Evolutionary conservation across 2,888 invertebrate genomes (phyloP).

Genomic region (Mamestra brassicae): DNA sequence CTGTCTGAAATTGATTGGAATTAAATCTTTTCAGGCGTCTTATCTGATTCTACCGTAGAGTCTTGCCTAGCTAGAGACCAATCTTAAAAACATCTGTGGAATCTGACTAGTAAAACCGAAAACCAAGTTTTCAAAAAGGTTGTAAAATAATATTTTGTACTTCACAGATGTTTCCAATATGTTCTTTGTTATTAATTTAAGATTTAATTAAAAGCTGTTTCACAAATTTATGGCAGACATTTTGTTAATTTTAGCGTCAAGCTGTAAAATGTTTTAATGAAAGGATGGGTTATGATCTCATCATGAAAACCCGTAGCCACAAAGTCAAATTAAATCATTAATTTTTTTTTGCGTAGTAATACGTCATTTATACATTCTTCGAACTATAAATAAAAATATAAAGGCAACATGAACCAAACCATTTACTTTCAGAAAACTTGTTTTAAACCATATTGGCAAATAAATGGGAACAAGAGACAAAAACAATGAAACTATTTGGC

Average conservation of each 20-base stretch:
- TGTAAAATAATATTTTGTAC: neutral
- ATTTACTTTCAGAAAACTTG: conserved; percentile 3
- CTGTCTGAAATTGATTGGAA: conserved; percentile 1
- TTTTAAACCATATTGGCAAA: neutral
- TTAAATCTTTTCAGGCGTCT: conserved; percentile 11
- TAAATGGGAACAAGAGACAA: conserved; percentile 11
- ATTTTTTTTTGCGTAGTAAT: neutral
- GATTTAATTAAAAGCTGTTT: conserved; percentile 19
- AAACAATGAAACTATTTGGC: conserved; percentile 39
- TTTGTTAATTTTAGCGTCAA: conserved; percentile 15
- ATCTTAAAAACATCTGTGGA: neutral
- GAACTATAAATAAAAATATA: neutral
- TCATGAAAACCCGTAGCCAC: neutral
- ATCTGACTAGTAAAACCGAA: no score
- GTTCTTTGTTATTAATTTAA: neutral
- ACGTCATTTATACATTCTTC: neutral
- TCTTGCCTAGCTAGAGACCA: neutral
- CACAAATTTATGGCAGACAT: conserved; percentile 6
- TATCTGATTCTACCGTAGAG: neutral
- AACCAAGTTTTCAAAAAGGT: neutral
- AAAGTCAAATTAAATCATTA: neutral
- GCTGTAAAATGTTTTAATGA: conserved; percentile 20
- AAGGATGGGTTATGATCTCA: neutral
- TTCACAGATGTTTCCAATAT: neutral
- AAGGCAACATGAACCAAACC: neutral